Conservation (phyloP, 2,113 vertebrate species). For the Tachuris rubrigastra region DNA sequence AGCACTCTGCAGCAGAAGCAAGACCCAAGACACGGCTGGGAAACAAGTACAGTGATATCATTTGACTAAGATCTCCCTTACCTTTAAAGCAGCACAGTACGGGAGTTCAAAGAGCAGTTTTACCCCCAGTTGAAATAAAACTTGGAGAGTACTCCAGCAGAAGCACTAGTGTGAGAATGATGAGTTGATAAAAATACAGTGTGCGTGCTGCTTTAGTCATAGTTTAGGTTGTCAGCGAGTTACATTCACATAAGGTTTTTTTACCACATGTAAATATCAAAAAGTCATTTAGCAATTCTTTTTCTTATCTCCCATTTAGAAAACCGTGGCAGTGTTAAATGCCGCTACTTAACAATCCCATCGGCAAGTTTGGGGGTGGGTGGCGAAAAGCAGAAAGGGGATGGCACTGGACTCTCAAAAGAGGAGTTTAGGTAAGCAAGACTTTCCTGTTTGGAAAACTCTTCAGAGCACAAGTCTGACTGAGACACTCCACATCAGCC, state of each 20-base stretch:
- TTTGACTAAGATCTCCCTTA: not conserved
- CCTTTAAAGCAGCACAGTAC: not conserved
- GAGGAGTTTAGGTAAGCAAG: not conserved
- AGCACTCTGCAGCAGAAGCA: not conserved
- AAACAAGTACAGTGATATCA: not conserved
- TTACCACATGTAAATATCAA: not conserved
- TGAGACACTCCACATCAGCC: not conserved
- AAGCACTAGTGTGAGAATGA: not conserved
- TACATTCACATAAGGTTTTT: fast-evolving
- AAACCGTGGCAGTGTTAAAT: not conserved
- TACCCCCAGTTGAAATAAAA: not conserved
- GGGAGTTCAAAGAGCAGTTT: not conserved
- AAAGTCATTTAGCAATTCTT: not conserved
- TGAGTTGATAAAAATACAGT: not conserved
- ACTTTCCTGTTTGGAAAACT: not conserved
- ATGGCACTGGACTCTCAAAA: not conserved
- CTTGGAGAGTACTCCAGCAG: not conserved
- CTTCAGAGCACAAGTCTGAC: not conserved
- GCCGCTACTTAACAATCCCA: not conserved
- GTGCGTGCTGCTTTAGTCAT: not conserved
- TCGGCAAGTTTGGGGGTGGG: not conserved
- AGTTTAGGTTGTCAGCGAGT: not conserved
- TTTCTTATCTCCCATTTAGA: not conserved
- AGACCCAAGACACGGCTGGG: not conserved
- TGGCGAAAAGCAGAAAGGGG: not conserved